Evolutionary conservation across 1,140 invertebrate genomes (phyloP), one percentile per base, ranked within the genome.

Genomic region (Capitella teleta): DNA sequence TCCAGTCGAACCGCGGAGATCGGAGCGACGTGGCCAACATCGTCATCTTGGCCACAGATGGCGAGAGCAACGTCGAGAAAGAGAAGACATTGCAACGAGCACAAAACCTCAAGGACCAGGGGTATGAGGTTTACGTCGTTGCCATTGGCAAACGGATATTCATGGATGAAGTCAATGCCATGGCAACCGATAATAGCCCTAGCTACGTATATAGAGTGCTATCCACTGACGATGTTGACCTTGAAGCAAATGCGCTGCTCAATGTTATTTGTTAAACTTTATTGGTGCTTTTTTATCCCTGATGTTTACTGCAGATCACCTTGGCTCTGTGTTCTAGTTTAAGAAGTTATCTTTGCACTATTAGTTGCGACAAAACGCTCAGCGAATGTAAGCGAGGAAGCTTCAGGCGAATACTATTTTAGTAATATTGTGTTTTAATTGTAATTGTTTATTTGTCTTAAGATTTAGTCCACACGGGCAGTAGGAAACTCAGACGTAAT

Each of bases 41-140:
- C n/a, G 37, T 49, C 32, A 40, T 62, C 6, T 38, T 62, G 0
- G 42, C 60, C 14, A 62, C 61, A 0, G 61, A 62, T 28, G 61
- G 61, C 2, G 18, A 40, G n/a, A 60, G 59, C 8, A 55, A 67
- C 52, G 56, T 63, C 28, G 55, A 57, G 30, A 44, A 5, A 34
- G 49, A 45, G 10, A 52, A 49, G 14, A 19, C 49, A 10, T 25
- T 43, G 24, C 40, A 12, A 8, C 24, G 28, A 16, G 49, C 49
- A 3, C 19, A 18, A 2, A 32, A 34, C 5, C 30, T 47, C 25
- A 47, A 32, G 45, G 2, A 14, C 25, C 16, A 16, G 8, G 26
- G 2, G 16, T 21, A 16, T 16, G 21, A 19, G 6, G 32, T 47
- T 5, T 36, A 32, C 30, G 45, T 47, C 19, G 45, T 47, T 47